These are phyloP conservation scores for Heliconius charithonia DNA, from an alignment of 2,888 invertebrate genomes.

Conservation along the genomic window DNA sequence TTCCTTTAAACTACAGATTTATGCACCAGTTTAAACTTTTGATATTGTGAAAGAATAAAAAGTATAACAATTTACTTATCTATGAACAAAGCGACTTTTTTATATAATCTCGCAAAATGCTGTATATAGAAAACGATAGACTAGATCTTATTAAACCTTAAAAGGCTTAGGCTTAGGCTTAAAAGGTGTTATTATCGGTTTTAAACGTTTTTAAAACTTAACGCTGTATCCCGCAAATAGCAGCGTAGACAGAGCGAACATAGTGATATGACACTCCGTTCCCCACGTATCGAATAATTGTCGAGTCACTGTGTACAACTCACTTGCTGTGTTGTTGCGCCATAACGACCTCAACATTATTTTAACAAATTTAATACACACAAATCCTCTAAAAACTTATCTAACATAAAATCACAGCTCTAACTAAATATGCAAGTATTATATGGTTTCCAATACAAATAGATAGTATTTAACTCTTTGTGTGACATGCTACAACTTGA, in stretches of 20 bases:
- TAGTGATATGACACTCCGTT: too few relatives aligned
- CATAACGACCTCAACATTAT: neutral
- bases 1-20: conserved; percentile 52
- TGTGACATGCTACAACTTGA: conserved; percentile 58
- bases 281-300: too few relatives aligned
- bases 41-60: conserved; percentile 34
- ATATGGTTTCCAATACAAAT: conserved; percentile 47
- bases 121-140: neutral
- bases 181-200: too few relatives aligned
- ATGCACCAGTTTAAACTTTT: conserved; percentile 32
- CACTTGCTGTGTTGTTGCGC: neutral
- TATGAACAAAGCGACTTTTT: neutral
- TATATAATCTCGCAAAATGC: neutral
- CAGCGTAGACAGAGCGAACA: too few relatives aligned
- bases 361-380: neutral
- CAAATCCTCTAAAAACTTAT: neutral
- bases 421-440: neutral
- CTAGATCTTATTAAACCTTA: too few relatives aligned
- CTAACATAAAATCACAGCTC: neutral
- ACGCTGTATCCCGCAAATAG: too few relatives aligned
- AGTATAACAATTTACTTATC: conserved; percentile 12
- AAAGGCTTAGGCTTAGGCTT: too few relatives aligned
- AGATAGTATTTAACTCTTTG: conserved; percentile 76
- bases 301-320: too few relatives aligned
- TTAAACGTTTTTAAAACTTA: neutral